phyloP scores from a whole-genome alignment of 1,140 invertebrate species.

The Brevipalpus yothersi region DNA sequence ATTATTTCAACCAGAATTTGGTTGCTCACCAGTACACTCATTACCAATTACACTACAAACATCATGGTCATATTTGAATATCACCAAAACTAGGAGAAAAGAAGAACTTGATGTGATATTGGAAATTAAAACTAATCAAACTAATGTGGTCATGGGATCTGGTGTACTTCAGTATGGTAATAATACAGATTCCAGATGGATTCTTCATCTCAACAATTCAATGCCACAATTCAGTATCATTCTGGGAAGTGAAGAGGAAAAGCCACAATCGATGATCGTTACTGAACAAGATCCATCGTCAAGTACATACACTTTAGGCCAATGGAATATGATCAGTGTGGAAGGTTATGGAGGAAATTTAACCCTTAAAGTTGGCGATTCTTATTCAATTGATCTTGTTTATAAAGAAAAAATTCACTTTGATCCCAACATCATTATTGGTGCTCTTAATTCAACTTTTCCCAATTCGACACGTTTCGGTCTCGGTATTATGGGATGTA shows the following conservation, averaged over 20 bases:
- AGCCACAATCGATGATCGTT: too few relatives aligned
- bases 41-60: neutral
- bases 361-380: neutral
- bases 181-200: neutral
- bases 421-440: neutral
- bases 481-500: constrained; percentile 58
- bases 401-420: neutral
- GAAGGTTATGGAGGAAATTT: neutral
- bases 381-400: neutral
- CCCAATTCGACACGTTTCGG: constrained; percentile 4
- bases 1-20: constrained; percentile 49
- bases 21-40: constrained; percentile 24
- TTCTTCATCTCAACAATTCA: neutral
- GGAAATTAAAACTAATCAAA: neutral
- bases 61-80: neutral
- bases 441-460: neutral
- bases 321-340: neutral
- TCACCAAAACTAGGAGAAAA: neutral
- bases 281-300: neutral
- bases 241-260: neutral
- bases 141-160: neutral
- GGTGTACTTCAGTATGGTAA: neutral
- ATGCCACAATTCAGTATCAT: neutral
- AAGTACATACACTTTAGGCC: neutral
- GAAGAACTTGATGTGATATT: neutral